Percentiles rank a stretch among this genome's conserved stretches.
Evolutionary conservation across 2,113 vertebrate species (phyloP).

Genomic region (Merops nubicus): DNA sequence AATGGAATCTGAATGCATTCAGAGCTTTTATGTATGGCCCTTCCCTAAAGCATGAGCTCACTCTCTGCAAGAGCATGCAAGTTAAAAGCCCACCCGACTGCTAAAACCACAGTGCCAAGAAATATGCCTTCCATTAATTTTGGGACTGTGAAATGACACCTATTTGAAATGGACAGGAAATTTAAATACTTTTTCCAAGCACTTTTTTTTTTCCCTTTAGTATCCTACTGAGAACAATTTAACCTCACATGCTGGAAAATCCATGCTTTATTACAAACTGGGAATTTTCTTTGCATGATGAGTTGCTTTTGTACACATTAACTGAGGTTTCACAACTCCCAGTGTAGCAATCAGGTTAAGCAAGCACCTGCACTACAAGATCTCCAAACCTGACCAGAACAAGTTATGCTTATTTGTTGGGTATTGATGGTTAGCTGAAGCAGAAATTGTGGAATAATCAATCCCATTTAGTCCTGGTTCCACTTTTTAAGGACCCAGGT

Average conservation of each 20-base stretch:
- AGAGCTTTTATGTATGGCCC: neutral
- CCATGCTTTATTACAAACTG: slow-evolving; percentile 62
- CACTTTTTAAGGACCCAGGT: neutral
- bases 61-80: neutral
- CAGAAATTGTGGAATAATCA: neutral
- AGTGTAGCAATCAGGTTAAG: neutral
- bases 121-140: slow-evolving; percentile 45
- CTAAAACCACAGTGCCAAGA: slow-evolving; percentile 16
- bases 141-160: slow-evolving; percentile 44
- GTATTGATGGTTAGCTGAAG: slow-evolving; percentile 36
- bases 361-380: slow-evolving; percentile 67
- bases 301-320: slow-evolving; percentile 63
- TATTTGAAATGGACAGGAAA: slow-evolving; percentile 70
- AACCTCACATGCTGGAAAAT: slow-evolving; percentile 62
- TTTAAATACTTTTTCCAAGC: slow-evolving; percentile 67
- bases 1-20: neutral
- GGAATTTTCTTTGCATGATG: slow-evolving; percentile 59
- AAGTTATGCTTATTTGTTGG: neutral
- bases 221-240: slow-evolving; percentile 71
- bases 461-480: neutral
- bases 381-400: neutral
- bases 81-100: neutral
- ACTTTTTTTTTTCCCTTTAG: slow-evolving; percentile 45
- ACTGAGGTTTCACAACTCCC: slow-evolving; percentile 69
- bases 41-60: neutral